Percentiles rank a stretch among this genome's conserved stretches.
Evolutionary conservation across 2,888 invertebrate species (phyloP).

Genomic region (Lasius fuliginosus): DNA sequence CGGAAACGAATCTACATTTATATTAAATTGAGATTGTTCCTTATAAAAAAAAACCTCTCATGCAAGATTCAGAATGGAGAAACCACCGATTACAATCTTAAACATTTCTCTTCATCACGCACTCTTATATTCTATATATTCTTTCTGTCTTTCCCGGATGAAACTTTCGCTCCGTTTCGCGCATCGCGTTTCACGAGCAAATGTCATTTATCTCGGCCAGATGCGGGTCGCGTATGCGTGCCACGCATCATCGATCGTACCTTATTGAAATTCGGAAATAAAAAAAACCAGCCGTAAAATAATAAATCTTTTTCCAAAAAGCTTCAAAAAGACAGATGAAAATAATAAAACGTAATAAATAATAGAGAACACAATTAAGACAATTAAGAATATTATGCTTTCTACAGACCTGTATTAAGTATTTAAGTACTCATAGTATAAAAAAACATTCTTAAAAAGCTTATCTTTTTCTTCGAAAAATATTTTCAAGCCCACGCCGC

Average conservation of each 20-base stretch:
- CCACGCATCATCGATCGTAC: not conserved
- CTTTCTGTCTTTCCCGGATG: conserved; percentile 9
- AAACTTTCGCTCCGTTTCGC: conserved; percentile 70
- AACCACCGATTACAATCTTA: conserved; percentile 36
- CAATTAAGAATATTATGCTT: not conserved
- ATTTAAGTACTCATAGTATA: not conserved
- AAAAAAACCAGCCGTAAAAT: not conserved
- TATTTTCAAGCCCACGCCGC: not conserved
- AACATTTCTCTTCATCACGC: conserved; percentile 23
- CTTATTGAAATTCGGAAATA: not conserved
- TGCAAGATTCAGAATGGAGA: conserved; percentile 29
- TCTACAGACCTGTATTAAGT: not conserved
- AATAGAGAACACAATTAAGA: not conserved
- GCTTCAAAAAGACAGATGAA: not conserved
- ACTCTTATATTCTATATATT: not conserved
- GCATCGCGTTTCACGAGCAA: conserved; percentile 49
- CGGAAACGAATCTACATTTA: not conserved
- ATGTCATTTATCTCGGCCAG: conserved; percentile 26
- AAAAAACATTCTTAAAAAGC: not conserved
- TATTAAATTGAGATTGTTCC: conserved; percentile 18
- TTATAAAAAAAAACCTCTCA: not conserved
- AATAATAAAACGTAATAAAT: not conserved
- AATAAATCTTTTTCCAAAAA: not conserved
- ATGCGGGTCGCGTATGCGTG: conserved; percentile 29
- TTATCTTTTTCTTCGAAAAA: not conserved